phyloP scores from a whole-genome alignment of 2,888 invertebrate species.

The Himalopsyche anomala region DNA sequence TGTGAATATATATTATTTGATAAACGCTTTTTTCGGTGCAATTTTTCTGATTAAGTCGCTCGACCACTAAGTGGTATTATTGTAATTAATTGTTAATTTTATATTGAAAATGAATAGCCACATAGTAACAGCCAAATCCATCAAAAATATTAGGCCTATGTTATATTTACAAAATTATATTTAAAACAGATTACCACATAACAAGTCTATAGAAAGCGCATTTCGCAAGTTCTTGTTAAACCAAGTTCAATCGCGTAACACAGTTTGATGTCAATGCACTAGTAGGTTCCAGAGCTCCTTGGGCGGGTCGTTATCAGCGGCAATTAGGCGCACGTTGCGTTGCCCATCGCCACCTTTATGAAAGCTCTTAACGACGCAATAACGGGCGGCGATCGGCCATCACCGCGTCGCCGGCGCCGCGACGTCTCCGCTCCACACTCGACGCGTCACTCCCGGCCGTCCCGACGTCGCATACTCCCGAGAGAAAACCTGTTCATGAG shows the following conservation, averaged over 20 bases:
- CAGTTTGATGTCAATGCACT: background rate
- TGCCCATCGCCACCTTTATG: constrained; percentile 64
- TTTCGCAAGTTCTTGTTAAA: no score
- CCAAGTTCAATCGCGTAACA: constrained; percentile 1
- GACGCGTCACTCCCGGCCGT: constrained; percentile 28
- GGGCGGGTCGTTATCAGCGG: constrained; percentile 50
- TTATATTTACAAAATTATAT: no score
- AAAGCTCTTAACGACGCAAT: constrained; percentile 59
- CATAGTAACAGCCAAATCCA: no score
- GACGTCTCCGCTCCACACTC: constrained; percentile 18
- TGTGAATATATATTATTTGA: no score
- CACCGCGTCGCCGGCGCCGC: constrained; percentile 37
- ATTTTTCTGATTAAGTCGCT: no score
- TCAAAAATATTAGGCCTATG: no score
- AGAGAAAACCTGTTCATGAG: constrained; percentile 20
- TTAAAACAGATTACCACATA: no score
- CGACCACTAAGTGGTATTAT: no score
- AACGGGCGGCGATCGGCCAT: constrained; percentile 47
- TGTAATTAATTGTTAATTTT: no score
- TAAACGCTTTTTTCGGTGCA: no score
- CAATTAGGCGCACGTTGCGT: constrained; percentile 65
- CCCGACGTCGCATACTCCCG: constrained; percentile 37
- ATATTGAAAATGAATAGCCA: no score
- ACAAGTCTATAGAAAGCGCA: no score
- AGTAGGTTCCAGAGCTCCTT: constrained; percentile 39